phyloP scores from a whole-genome alignment of 2,888 invertebrate genomes.

The Catotricha subobsoleta region DNA sequence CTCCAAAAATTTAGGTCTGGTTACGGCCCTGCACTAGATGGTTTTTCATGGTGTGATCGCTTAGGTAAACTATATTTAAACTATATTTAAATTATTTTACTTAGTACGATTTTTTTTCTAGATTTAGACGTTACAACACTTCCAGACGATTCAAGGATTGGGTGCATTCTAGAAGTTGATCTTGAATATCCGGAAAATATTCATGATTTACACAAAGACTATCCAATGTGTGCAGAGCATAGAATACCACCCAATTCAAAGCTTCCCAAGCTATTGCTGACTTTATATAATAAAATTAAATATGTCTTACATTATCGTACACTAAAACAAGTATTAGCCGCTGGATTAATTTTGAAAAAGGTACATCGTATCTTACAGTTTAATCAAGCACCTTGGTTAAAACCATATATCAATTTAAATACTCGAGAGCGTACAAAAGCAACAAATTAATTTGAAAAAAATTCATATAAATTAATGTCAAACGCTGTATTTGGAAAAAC shows the following conservation, averaged over 20 bases:
- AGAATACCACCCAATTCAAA: conserved; percentile 11
- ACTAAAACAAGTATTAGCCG: conserved; percentile 14
- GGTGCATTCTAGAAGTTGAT: conserved; percentile 19
- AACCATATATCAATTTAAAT: conserved; percentile 14
- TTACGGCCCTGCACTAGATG: no score
- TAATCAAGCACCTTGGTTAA: conserved; percentile 19
- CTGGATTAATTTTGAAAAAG: conserved; percentile 16
- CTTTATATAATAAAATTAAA: conserved; percentile 12
- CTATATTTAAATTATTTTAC: no score
- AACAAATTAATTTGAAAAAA: conserved; percentile 20
- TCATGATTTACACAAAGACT: conserved; percentile 16
- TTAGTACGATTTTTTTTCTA: no score
- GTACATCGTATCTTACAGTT: conserved; percentile 17
- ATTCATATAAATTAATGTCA: conserved; percentile 8
- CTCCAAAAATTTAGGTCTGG: no score
- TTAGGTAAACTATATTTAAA: no score
- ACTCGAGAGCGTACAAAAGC: conserved; percentile 18
- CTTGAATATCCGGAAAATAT: conserved; percentile 10
- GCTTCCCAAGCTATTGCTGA: conserved; percentile 13
- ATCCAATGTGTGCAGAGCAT: conserved; percentile 16
- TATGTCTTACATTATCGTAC: conserved; percentile 15
- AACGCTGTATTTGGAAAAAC: conserved; percentile 4
- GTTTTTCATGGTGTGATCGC: no score
- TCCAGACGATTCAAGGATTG: conserved; percentile 11
- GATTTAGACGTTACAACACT: no score